Conservation (phyloP, 2,113 vertebrate genomes). For the Semnornis frantzii region DNA sequence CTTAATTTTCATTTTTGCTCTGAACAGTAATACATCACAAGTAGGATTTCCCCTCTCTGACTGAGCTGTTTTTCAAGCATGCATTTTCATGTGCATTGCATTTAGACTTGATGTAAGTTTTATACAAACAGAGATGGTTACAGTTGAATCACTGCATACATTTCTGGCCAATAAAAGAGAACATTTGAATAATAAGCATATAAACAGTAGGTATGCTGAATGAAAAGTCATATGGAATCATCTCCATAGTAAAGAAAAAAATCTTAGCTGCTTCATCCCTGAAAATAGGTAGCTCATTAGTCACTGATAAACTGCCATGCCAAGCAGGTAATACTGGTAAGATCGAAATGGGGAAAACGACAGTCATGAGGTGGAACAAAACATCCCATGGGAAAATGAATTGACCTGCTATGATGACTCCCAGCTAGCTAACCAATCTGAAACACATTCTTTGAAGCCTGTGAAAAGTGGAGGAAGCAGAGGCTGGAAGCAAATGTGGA, state of each 20-base stretch:
- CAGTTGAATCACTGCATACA: not conserved
- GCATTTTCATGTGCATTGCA: not conserved
- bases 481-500: not conserved
- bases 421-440: not conserved
- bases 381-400: not conserved
- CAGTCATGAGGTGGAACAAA: not conserved
- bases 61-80: not conserved
- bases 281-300: not conserved
- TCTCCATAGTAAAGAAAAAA: not conserved
- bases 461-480: not conserved
- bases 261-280: not conserved
- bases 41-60: not conserved
- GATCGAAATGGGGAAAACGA: not conserved
- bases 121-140: not conserved
- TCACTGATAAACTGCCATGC: not conserved
- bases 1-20: not conserved
- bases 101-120: not conserved
- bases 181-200: not conserved
- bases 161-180: not conserved
- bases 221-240: not conserved
- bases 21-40: not conserved
- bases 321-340: slow-evolving; percentile 19
- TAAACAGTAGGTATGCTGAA: not conserved
- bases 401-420: not conserved
- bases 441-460: not conserved